Evolutionary conservation across 92 coral and sea anemone species (phyloP).

Genomic region (Palythoa grandiflora): DNA sequence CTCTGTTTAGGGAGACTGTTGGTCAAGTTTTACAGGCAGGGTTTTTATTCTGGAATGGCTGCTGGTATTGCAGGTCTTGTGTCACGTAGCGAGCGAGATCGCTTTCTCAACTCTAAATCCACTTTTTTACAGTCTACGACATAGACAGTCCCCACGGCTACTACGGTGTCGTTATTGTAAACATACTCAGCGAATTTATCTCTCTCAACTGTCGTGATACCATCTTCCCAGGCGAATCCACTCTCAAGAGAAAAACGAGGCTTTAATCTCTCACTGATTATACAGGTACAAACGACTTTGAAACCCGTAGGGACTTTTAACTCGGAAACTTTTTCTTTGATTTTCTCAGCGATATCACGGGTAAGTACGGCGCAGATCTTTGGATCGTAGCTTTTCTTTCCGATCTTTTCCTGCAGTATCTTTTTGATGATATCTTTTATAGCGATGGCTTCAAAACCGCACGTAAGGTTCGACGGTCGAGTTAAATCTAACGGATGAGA

Average conservation of each 20-base stretch:
- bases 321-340: constrained; percentile 76
- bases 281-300: constrained; percentile 88
- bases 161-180: constrained; percentile 82
- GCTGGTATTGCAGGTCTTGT: constrained; percentile 48
- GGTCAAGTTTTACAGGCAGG: neutral
- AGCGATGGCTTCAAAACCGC: constrained; percentile 52
- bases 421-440: constrained; percentile 76
- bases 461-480: constrained; percentile 20
- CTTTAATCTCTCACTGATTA: constrained; percentile 66
- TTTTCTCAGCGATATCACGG: constrained; percentile 60
- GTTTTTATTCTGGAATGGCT: constrained; percentile 64
- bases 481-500: constrained; percentile 62
- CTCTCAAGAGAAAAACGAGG: constrained; percentile 83
- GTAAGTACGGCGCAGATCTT: constrained; percentile 70
- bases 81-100: constrained; percentile 40
- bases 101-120: constrained; percentile 29
- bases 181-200: constrained; percentile 91
- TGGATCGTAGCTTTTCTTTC: constrained; percentile 71
- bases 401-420: constrained; percentile 74
- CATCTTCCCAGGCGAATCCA: constrained; percentile 96
- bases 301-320: constrained; percentile 69
- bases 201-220: constrained; percentile 58
- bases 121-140: constrained; percentile 74
- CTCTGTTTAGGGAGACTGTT: neutral
- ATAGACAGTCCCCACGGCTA: constrained; percentile 92